Percentiles rank a stretch among this genome's conserved stretches.
These are phyloP conservation scores for Leptinotarsa lineolata DNA, from an alignment of 1,140 invertebrate species.

Conservation along the genomic window DNA sequence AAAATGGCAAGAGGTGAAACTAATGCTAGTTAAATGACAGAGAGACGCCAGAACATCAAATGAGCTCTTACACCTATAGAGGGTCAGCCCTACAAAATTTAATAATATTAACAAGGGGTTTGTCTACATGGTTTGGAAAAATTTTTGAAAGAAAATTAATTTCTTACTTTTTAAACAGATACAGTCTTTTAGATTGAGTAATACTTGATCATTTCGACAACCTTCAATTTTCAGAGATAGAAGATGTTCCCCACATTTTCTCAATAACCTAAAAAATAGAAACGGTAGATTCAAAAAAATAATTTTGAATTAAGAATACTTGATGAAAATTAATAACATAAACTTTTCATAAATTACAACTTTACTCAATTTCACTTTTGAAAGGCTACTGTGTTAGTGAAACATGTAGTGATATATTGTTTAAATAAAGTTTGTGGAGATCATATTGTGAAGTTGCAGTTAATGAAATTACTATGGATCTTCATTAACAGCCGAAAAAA, in stretches of 20 bases:
- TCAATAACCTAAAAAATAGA: slow-evolving; percentile 36
- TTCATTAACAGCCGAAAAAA: no score
- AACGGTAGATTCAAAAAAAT: neutral
- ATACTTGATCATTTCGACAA: slow-evolving; percentile 41
- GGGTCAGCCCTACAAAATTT: slow-evolving; percentile 35
- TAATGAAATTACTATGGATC: no score
- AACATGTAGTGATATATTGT: no score
- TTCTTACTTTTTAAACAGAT: slow-evolving; percentile 25
- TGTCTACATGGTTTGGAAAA: neutral
- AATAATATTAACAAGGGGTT: slow-evolving; percentile 3
- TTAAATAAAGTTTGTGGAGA: no score
- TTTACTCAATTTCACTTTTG: no score
- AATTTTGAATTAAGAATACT: no score
- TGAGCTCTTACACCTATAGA: slow-evolving; percentile 39
- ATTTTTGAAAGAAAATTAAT: neutral
- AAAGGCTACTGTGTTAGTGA: no score
- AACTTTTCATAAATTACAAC: no score
- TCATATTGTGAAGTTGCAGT: no score
- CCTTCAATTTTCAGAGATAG: slow-evolving; percentile 39
- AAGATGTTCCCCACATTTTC: slow-evolving; percentile 39
- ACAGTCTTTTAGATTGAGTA: slow-evolving; percentile 37
- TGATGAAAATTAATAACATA: no score
- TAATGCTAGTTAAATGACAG: slow-evolving; percentile 32
- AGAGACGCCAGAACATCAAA: slow-evolving; percentile 37
- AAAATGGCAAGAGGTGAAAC: slow-evolving; percentile 38